Conservation (phyloP, 2,797 vertebrate species). For the Megaceryle alcyon region DNA sequence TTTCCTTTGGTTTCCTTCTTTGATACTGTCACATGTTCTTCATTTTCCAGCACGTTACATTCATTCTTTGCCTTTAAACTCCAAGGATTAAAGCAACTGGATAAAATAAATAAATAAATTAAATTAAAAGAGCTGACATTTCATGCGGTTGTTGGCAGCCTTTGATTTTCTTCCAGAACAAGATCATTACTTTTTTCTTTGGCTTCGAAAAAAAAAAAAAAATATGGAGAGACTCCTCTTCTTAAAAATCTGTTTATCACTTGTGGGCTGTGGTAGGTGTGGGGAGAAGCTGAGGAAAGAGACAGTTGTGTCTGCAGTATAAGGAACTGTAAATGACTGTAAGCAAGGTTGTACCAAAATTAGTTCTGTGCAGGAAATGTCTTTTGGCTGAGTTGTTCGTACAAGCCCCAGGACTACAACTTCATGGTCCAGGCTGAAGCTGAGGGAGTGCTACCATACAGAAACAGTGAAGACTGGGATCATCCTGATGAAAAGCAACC, state of each 20-base stretch:
- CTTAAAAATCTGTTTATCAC: constrained; percentile 42
- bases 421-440: background rate
- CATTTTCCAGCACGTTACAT: constrained; percentile 74
- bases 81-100: constrained; percentile 80
- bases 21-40: constrained; percentile 80
- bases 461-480: background rate
- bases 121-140: constrained; percentile 79
- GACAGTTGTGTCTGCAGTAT: background rate
- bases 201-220: constrained; percentile 58
- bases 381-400: background rate
- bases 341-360: background rate
- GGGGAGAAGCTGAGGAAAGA: background rate
- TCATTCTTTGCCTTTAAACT: constrained; percentile 81
- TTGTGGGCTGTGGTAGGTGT: constrained; percentile 15
- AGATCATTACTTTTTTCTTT: constrained; percentile 73
- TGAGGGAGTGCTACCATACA: background rate
- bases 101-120: constrained; percentile 74
- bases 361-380: background rate
- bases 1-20: constrained; percentile 71
- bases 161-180: constrained; percentile 79
- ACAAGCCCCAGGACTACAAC: background rate
- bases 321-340: background rate
- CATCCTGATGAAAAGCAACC: background rate
- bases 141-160: constrained; percentile 69
- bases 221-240: constrained; percentile 36